These are phyloP conservation scores for Lasiommata megera DNA, from an alignment of 2,888 invertebrate species.

Conservation along the genomic window DNA sequence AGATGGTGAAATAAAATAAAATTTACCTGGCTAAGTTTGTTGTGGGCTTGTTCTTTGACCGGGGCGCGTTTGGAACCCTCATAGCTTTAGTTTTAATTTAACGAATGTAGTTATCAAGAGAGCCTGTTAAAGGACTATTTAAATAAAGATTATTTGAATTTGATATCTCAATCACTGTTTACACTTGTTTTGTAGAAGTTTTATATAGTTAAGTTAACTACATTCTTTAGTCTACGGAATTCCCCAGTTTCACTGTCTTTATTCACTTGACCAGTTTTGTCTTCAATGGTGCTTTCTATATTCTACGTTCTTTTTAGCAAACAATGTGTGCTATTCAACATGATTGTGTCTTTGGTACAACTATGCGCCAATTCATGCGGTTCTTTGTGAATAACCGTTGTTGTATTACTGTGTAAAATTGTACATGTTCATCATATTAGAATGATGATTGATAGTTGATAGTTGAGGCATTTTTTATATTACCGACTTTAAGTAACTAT, in stretches of 20 bases:
- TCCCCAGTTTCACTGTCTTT: not conserved
- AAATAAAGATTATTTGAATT: no score
- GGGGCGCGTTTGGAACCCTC: no score
- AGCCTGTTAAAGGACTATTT: no score
- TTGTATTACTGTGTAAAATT: conserved; percentile 6
- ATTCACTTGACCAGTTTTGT: conserved; percentile 1
- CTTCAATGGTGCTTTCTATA: conserved; percentile 22
- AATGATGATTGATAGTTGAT: conserved; percentile 4
- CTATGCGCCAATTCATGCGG: conserved; percentile 4
- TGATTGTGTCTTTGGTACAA: conserved; percentile 9
- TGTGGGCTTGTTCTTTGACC: no score
- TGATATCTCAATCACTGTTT: no score
- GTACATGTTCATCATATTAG: not conserved
- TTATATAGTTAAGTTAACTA: no score
- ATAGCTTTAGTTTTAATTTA: no score
- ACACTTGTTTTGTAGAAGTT: no score
- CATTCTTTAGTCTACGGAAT: not conserved
- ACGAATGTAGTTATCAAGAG: no score
- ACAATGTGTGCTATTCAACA: conserved; percentile 13
- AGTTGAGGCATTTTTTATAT: not conserved
- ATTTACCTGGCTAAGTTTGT: no score
- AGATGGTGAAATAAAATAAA: no score
- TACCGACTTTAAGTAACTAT: no score
- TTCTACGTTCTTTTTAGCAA: conserved; percentile 20
- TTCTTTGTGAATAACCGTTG: conserved; percentile 6